Conservation (phyloP, 2,797 vertebrate species). For the Staurois parvus region DNA sequence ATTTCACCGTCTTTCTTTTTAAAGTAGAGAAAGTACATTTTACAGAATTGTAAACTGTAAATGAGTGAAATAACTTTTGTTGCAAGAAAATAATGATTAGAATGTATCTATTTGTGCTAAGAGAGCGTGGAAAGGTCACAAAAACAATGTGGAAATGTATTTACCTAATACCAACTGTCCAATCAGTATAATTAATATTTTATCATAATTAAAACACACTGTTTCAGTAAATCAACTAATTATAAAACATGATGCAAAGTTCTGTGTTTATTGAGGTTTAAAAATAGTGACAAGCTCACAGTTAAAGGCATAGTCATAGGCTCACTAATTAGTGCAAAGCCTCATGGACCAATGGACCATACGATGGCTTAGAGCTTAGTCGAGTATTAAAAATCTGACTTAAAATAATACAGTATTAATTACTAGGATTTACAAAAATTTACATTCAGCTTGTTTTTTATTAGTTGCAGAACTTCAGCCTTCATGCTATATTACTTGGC, state of each 20-base stretch:
- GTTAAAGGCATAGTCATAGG: conserved; percentile 10
- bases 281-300: conserved; percentile 17
- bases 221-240: conserved; percentile 17
- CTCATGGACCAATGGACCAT: background rate
- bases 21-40: conserved; percentile 28
- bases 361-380: background rate
- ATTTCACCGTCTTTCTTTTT: conserved; percentile 31
- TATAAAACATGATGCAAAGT: background rate
- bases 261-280: background rate
- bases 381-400: background rate
- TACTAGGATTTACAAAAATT: conserved; percentile 19
- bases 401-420: conserved; percentile 17
- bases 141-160: conserved; percentile 38
- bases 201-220: conserved; percentile 35
- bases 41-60: conserved; percentile 29
- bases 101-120: conserved; percentile 33
- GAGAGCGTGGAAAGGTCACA: conserved; percentile 30
- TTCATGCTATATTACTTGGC: background rate
- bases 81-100: conserved; percentile 22
- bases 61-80: conserved; percentile 18
- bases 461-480: conserved; percentile 7
- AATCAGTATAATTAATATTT: conserved; percentile 53
- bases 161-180: conserved; percentile 38
- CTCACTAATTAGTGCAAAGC: conserved; percentile 2
- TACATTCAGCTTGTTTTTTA: background rate